Evolutionary conservation across 2,888 invertebrate genomes (phyloP).

Genomic region (Heteromurus nitidus): DNA sequence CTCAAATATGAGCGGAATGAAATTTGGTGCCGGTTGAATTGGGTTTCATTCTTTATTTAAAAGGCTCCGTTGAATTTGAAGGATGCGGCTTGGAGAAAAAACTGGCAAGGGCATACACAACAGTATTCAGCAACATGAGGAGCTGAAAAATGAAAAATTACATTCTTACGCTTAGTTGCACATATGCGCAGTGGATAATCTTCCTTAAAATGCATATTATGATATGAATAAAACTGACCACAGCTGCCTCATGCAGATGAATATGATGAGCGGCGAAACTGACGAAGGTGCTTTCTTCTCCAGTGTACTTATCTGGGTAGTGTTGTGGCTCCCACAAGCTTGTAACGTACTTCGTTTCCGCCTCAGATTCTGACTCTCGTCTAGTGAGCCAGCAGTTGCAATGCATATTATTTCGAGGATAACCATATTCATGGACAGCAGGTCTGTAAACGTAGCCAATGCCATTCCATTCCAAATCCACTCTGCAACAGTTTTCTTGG

Average conservation of each 20-base stretch:
- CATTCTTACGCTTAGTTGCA: constrained; percentile 4
- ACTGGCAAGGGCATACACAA: constrained; percentile 18
- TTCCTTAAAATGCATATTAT: not conserved
- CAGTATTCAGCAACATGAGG: constrained; percentile 36
- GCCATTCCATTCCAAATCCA: constrained; percentile 55
- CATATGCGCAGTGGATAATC: not conserved
- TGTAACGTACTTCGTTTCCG: constrained; percentile 14
- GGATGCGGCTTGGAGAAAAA: constrained; percentile 35
- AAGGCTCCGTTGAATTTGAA: constrained; percentile 3
- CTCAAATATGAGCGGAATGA: no score
- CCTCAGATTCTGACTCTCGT: constrained; percentile 17
- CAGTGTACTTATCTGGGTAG: constrained; percentile 36
- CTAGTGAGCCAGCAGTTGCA: constrained; percentile 52
- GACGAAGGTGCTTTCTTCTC: constrained; percentile 41
- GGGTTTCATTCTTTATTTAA: no score
- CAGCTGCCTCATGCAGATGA: constrained; percentile 44
- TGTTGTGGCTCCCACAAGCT: constrained; percentile 38
- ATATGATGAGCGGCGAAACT: constrained; percentile 53
- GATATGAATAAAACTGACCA: constrained; percentile 20
- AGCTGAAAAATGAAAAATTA: constrained; percentile 22
- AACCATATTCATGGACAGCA: constrained; percentile 38
- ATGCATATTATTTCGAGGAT: constrained; percentile 30
- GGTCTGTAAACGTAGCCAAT: constrained; percentile 40
- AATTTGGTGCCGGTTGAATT: no score
- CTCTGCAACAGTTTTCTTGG: constrained; percentile 52